Evolutionary conservation across 2,113 vertebrate genomes (phyloP), one percentile per base, ranked within the genome.

Genomic region (Xiphias gladius): DNA sequence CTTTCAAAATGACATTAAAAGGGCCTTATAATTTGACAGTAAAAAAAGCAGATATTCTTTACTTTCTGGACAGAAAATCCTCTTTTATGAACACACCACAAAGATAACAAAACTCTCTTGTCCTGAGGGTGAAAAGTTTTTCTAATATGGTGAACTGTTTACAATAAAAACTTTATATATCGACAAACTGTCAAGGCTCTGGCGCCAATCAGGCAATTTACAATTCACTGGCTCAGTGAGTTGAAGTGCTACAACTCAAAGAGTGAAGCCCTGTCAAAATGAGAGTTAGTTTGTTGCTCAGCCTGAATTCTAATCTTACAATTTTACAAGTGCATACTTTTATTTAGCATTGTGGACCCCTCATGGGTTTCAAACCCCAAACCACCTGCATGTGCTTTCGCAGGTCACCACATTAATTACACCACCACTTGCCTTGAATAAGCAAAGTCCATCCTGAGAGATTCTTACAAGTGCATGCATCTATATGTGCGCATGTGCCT

Each of bases 91-190:
- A 74, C 73, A 83, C 76, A 77, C 37, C n/a, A 74, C 39, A 35
- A 43, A 32, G 77, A 76, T 35, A 82, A 55, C 52, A 80, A 48
- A 76, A 28, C 74, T n/a, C 26, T 66, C 7, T 52, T 77, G 65
- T 68, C 77, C 69, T 70, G 14, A 68, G 86, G 80, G 73, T 79
- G 58, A 85, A 75, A 89, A 75, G 14, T 68, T 86, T n/a, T 82
- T 84, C 58, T 73, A 76, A 86, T 86, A 82, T 71, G 71, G 37
- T 46, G 54, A 82, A 82, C 57, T 87, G 43, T 84, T 88, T 69
- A 80, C 82, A 83, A 86, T 83, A 83, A 76, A 86, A 84, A 85
- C 64, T 82, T 71, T 26, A 83, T 35, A 61, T 88, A 90, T 93
- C 76, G 87, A 87, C 82, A 85, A 90, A 83, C 70, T 89, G 88